phyloP scores from a whole-genome alignment of 53 echinoderm and acorn worm genomes.

The Paelopatides confundens region DNA sequence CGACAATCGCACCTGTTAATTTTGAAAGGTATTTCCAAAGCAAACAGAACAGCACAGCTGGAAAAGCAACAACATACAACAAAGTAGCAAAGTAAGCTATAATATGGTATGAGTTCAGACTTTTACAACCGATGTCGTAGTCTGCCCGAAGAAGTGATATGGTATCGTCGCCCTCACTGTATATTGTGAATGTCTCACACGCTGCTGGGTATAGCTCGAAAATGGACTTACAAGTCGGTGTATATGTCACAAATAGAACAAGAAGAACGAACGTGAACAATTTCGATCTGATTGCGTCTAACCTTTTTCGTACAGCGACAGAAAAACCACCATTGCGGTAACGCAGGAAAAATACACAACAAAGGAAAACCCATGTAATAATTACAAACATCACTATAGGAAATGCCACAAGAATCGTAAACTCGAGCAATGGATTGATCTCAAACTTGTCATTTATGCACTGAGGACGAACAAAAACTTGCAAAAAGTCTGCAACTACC shows the following conservation, averaged over 20 bases:
- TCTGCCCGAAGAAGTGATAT: conserved; percentile 22
- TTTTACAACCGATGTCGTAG: neutral
- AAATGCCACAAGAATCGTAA: neutral
- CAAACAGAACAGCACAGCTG: neutral
- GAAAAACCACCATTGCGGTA: neutral
- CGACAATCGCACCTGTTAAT: too few relatives aligned
- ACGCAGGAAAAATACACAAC: neutral
- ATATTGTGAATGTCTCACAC: neutral
- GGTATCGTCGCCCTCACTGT: too few relatives aligned
- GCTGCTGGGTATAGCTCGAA: neutral
- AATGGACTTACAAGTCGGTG: conserved; percentile 19
- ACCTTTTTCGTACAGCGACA: neutral
- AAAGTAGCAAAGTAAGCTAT: neutral
- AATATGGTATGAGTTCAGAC: neutral
- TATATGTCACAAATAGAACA: neutral
- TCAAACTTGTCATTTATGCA: neutral
- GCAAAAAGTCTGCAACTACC: neutral
- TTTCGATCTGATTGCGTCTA: neutral
- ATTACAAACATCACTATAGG: neutral
- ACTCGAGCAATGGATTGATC: neutral
- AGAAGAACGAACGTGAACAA: neutral
- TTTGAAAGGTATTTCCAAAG: neutral
- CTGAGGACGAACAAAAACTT: neutral
- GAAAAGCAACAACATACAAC: neutral
- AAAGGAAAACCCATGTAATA: neutral